Percentiles rank a stretch among this genome's conserved stretches.
These are phyloP conservation scores for Phrixothrix hirtus DNA, from an alignment of 2,888 invertebrate species.

Conservation along the genomic window DNA sequence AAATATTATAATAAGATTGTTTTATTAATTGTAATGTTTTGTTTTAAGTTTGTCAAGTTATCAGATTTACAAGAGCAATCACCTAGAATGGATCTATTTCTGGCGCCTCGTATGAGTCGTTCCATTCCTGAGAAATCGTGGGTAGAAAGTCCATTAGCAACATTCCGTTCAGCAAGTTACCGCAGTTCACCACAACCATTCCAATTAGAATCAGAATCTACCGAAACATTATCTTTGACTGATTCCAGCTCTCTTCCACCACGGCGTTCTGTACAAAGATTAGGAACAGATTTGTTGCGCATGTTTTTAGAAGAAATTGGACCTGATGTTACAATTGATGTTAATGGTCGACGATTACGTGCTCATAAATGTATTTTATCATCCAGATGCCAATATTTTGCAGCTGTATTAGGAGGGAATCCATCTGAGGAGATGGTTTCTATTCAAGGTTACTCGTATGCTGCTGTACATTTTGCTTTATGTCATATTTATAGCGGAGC, in stretches of 20 bases:
- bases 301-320: slow-evolving; percentile 93
- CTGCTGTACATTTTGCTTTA: slow-evolving; percentile 86
- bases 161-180: slow-evolving; percentile 66
- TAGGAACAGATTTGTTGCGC: slow-evolving; percentile 84
- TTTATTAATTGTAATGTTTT: neutral
- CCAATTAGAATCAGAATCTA: slow-evolving; percentile 48
- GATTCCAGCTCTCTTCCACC: slow-evolving; percentile 29
- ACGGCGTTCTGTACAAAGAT: slow-evolving; percentile 57
- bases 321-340: slow-evolving; percentile 84
- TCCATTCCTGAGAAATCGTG: slow-evolving; percentile 73
- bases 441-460: slow-evolving; percentile 61
- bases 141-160: slow-evolving; percentile 64
- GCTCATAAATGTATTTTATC: slow-evolving; percentile 92
- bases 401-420: slow-evolving; percentile 84
- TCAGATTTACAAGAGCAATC: slow-evolving; percentile 77
- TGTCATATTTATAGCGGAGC: slow-evolving; percentile 95
- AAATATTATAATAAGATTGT: neutral
- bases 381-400: slow-evolving; percentile 91
- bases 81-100: slow-evolving; percentile 57
- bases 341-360: slow-evolving; percentile 78
- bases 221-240: slow-evolving; percentile 40
- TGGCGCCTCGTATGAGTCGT: slow-evolving; percentile 65
- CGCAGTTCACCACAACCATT: slow-evolving; percentile 51
- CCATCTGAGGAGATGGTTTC: slow-evolving; percentile 45
- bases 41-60: slow-evolving; percentile 65